These are phyloP conservation scores for Coelopa pilipes DNA, from an alignment of 2,888 invertebrate genomes.

Conservation along the genomic window DNA sequence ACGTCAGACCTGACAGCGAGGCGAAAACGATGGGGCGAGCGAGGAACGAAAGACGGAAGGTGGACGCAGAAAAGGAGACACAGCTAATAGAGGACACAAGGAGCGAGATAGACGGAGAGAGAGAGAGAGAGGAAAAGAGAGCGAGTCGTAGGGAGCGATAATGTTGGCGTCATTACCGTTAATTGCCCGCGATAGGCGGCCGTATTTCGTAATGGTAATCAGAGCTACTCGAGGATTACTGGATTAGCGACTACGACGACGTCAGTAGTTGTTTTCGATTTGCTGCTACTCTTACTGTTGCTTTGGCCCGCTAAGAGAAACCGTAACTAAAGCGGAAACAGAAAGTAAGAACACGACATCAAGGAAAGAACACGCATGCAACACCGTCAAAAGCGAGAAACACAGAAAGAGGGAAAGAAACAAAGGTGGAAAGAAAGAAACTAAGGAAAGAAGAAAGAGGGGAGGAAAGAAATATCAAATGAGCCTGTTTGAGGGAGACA, in stretches of 20 bases:
- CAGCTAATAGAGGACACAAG: background rate
- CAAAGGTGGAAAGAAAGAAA: constrained; percentile 23
- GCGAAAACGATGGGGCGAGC: background rate
- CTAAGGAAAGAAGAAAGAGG: background rate
- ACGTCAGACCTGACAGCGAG: constrained; percentile 2
- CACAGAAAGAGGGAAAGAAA: constrained; percentile 30
- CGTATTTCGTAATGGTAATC: constrained; percentile 23
- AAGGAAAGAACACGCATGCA: background rate
- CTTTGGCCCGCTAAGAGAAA: background rate
- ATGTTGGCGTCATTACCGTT: constrained; percentile 18
- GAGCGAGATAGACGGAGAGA: background rate
- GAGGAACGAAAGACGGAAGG: background rate
- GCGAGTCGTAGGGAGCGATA: background rate
- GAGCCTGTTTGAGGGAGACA: background rate
- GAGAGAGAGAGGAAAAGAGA: constrained; percentile 1
- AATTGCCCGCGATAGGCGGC: constrained; percentile 30
- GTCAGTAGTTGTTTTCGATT: background rate
- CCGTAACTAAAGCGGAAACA: no score
- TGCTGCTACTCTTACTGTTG: constrained; percentile 5
- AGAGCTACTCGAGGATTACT: constrained; percentile 11
- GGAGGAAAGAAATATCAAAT: background rate
- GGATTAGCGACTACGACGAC: background rate
- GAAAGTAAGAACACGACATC: background rate
- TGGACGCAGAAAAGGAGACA: background rate
- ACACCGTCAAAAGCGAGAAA: constrained; percentile 27